Conservation (phyloP, 2,113 vertebrate genomes). For the Phyllostomus discolor region DNA sequence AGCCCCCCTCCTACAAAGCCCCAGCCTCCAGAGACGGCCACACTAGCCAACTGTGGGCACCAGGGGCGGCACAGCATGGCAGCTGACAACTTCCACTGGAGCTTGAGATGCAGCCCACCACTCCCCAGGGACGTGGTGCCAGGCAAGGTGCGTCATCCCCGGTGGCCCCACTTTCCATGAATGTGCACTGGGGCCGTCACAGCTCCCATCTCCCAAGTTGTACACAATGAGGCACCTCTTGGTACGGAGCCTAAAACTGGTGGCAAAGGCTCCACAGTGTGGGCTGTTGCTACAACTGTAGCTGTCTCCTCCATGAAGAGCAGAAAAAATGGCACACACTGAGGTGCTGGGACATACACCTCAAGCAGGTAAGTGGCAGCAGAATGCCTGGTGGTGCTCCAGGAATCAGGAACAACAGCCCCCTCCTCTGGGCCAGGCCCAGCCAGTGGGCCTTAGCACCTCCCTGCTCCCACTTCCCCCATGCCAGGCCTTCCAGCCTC, state of each 20-base stretch:
- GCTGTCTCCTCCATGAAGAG: neutral
- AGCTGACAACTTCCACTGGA: neutral
- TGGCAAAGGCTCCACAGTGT: neutral
- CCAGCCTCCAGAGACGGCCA: neutral
- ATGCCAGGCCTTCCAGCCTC: neutral
- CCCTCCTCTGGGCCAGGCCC: accelerated
- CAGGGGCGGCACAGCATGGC: neutral
- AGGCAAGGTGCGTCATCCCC: accelerated
- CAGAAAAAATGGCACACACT: neutral
- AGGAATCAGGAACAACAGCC: accelerated
- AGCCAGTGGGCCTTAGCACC: neutral
- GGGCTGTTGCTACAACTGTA: neutral
- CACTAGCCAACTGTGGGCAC: accelerated
- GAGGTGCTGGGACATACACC: neutral
- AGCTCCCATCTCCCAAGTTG: neutral
- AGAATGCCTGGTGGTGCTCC: neutral
- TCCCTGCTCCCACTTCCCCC: too few species aligned
- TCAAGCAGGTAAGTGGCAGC: too few species aligned
- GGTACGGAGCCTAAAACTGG: neutral
- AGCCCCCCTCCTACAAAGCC: neutral
- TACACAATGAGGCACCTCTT: neutral
- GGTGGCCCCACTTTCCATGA: neutral
- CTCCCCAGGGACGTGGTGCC: accelerated
- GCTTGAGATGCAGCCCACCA: neutral
- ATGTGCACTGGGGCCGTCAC: accelerated